Evolutionary conservation across 1,140 invertebrate genomes (phyloP), one percentile per base, ranked within the genome.

Genomic region (Onthophagus taurus): DNA sequence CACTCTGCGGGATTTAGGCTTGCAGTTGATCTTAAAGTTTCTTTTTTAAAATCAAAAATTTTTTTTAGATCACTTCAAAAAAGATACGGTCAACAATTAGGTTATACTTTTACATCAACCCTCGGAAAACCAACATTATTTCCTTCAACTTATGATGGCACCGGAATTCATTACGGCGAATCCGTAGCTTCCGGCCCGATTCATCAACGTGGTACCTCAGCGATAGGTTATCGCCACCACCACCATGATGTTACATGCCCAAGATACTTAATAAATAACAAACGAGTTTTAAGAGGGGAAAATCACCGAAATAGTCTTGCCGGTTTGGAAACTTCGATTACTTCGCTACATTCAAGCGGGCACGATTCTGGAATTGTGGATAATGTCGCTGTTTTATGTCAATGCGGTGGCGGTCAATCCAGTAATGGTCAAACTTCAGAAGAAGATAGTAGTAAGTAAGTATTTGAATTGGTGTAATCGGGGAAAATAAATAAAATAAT

Each of bases 331-430:
- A 77, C 77, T 35, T 81, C 80, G 45, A 70, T 81, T 61, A 78
- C 81, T 48, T 85, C 81, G 42, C 69, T 85, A 47, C 81, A 84
- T 69, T 86, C 84, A 45, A 85, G 81, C 54, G 80, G 81, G 12
- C 78, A 83, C 59, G 83, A 86, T 66, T 85, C 82, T 5, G 84
- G 83, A 23, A 83, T 86, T 49, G 78, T 75, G 30, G 69, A 80
- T 53, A n/a, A n/a, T n/a, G 67, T 55, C 11, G 50, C 55, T 7
- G 6, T 54, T 2, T 59, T 76, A 54, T 78, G 81, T 63, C 71
- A 77, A 49, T 77, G 81, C 64, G 72, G 78, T 51, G 77, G 81
- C 64, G 72, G 78, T 51, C 74, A 81, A 55, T 77, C 80, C 53
- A 75, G 73, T 35, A 72, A 72, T 21, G n/a, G n/a, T n/a, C 77